Percentiles rank a stretch among this genome's conserved stretches.
phyloP scores from a whole-genome alignment of 2,113 vertebrate species.

The Oreotrochilus melanogaster region DNA sequence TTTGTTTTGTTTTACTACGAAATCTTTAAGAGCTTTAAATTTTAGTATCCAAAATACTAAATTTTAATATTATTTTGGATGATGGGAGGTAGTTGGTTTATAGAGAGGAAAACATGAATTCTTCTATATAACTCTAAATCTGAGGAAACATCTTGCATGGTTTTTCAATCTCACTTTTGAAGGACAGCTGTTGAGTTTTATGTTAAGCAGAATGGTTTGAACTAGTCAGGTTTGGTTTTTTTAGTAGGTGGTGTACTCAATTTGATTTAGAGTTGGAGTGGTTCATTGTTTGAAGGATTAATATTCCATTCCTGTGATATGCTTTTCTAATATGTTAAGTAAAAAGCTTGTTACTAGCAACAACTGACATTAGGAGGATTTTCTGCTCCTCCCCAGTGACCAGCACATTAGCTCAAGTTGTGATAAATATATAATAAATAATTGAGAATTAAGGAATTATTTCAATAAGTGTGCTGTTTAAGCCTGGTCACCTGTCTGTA shows the following conservation, averaged over 20 bases:
- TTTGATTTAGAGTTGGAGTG: neutral
- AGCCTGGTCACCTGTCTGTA: neutral
- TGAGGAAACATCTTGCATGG: neutral
- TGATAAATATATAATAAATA: neutral
- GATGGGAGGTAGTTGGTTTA: neutral
- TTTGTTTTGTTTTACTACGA: neutral
- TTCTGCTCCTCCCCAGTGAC: neutral
- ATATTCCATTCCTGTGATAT: neutral
- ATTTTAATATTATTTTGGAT: neutral
- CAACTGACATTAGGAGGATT: neutral
- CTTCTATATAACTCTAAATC: neutral
- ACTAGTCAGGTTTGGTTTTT: neutral
- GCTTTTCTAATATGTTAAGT: neutral
- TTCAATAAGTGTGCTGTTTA: neutral
- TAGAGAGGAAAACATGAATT: neutral
- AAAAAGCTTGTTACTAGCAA: neutral
- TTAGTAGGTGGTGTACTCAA: neutral
- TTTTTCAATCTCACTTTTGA: neutral
- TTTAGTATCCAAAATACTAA: neutral
- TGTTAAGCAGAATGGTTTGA: neutral
- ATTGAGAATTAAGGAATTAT: neutral
- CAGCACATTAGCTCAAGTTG: neutral
- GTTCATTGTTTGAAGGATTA: neutral
- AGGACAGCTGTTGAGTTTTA: neutral
- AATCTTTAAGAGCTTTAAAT: neutral